A percentile compares a stretch with the other conserved stretches of the same genome.
Conservation (phyloP, 2,113 vertebrate genomes). For the Macrotus californicus region DNA sequence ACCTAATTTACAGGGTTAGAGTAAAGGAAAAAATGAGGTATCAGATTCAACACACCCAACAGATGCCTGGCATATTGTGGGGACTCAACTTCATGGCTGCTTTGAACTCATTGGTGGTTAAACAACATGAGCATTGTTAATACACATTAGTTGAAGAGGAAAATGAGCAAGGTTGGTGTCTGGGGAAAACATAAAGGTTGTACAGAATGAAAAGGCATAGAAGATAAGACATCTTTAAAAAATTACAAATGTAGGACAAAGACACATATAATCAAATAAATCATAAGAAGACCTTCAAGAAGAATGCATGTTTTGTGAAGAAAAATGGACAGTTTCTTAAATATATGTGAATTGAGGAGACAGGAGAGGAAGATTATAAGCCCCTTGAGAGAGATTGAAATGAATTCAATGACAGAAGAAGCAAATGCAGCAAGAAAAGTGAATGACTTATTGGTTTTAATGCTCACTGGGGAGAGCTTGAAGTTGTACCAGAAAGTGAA, state of each 20-base stretch:
- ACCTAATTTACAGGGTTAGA: neutral
- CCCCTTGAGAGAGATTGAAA: slow-evolving; percentile 47
- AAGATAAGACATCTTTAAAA: slow-evolving; percentile 36
- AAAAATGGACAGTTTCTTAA: slow-evolving; percentile 61
- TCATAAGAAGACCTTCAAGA: slow-evolving; percentile 45
- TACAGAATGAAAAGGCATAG: neutral
- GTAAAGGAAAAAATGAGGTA: neutral
- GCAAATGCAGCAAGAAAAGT: slow-evolving; percentile 58
- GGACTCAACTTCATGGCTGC: neutral
- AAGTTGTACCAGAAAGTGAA: slow-evolving; percentile 41
- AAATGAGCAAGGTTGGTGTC: neutral
- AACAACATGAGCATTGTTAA: neutral
- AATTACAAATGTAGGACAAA: slow-evolving; percentile 39
- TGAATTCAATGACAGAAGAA: slow-evolving; percentile 60
- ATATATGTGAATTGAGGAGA: slow-evolving; percentile 57
- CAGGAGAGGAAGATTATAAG: slow-evolving; percentile 52
- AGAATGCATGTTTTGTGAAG: slow-evolving; percentile 34
- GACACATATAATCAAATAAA: slow-evolving; percentile 44
- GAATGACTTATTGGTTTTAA: slow-evolving; percentile 59
- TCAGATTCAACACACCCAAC: neutral
- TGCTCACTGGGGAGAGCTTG: slow-evolving; percentile 23
- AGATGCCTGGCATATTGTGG: neutral
- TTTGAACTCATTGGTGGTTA: neutral
- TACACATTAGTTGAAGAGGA: neutral
- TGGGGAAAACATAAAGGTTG: neutral